Percentiles rank a stretch among this genome's conserved stretches.
phyloP scores from a whole-genome alignment of 2,113 vertebrate genomes.

The Lamprologus lemairii region DNA sequence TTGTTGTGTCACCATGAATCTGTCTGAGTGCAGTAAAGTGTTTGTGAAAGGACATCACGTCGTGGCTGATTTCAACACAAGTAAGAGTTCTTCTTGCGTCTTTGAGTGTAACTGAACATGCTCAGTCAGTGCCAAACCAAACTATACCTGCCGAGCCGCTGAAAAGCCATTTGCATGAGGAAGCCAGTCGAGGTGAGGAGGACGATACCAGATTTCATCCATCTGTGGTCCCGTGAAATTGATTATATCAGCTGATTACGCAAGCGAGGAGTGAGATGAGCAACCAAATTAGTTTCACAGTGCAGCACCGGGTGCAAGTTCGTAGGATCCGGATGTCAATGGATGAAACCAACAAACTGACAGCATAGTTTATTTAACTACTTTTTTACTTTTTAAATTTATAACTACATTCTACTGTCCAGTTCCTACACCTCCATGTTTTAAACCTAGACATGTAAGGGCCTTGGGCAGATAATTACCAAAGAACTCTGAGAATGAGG shows the following conservation, averaged over 20 bases:
- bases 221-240: constrained; percentile 21
- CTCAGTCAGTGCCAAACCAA: not conserved
- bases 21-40: not conserved
- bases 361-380: not conserved
- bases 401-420: not conserved
- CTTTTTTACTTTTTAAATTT: not conserved
- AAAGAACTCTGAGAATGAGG: not conserved
- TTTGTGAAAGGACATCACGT: not conserved
- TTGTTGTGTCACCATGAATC: constrained; percentile 6
- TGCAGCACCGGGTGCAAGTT: not conserved
- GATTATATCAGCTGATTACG: constrained; percentile 30
- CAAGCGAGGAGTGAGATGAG: not conserved
- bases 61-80: not conserved
- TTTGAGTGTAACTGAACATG: not conserved
- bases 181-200: not conserved
- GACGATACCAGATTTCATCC: constrained; percentile 1
- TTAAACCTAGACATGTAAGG: not conserved
- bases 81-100: not conserved
- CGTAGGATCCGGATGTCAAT: not conserved
- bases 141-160: not conserved
- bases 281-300: constrained; percentile 8
- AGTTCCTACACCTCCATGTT: not conserved
- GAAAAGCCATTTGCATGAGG: constrained; percentile 4
- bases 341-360: not conserved
- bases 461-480: not conserved